These are phyloP conservation scores for Gymnoscelis rufifasciata DNA, from an alignment of 2,888 invertebrate species.

Conservation along the genomic window DNA sequence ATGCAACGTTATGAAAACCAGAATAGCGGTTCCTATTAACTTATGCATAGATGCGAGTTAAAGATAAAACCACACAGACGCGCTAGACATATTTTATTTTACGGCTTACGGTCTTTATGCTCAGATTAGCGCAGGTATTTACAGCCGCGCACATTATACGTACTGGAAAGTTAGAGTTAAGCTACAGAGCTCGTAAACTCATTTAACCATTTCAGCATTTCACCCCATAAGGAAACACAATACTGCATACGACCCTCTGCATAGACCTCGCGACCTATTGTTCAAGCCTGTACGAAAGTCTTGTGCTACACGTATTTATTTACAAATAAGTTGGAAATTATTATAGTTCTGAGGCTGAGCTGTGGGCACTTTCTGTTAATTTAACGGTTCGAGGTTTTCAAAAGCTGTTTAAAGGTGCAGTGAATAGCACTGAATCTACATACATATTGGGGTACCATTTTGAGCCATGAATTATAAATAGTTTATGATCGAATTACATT, in stretches of 20 bases:
- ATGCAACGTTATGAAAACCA: too few relatives aligned
- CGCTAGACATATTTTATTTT: slow-evolving; percentile 4
- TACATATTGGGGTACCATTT: too few relatives aligned
- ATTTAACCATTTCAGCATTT: slow-evolving; percentile 2
- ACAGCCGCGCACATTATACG: slow-evolving; percentile 21
- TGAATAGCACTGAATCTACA: too few relatives aligned
- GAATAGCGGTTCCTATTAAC: background rate
- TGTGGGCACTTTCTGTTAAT: slow-evolving; percentile 14
- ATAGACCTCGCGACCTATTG: slow-evolving; percentile 16
- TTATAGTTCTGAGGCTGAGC: slow-evolving; percentile 33
- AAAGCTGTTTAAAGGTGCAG: slow-evolving; percentile 5
- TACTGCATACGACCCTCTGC: slow-evolving; percentile 4
- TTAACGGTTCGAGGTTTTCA: background rate
- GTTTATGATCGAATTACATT: too few relatives aligned
- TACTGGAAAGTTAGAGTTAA: slow-evolving; percentile 13
- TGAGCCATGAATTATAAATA: too few relatives aligned
- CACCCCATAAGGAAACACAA: slow-evolving; percentile 20
- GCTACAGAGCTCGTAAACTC: slow-evolving; percentile 14
- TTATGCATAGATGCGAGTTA: background rate
- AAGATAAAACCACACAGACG: background rate
- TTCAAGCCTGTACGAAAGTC: slow-evolving; percentile 16
- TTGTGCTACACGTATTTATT: slow-evolving; percentile 10
- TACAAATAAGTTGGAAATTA: slow-evolving; percentile 25
- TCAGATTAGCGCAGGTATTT: slow-evolving; percentile 12
- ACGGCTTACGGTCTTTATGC: slow-evolving; percentile 2